Evolutionary conservation across 2,113 vertebrate species (phyloP).

Genomic region (Micromys minutus): DNA sequence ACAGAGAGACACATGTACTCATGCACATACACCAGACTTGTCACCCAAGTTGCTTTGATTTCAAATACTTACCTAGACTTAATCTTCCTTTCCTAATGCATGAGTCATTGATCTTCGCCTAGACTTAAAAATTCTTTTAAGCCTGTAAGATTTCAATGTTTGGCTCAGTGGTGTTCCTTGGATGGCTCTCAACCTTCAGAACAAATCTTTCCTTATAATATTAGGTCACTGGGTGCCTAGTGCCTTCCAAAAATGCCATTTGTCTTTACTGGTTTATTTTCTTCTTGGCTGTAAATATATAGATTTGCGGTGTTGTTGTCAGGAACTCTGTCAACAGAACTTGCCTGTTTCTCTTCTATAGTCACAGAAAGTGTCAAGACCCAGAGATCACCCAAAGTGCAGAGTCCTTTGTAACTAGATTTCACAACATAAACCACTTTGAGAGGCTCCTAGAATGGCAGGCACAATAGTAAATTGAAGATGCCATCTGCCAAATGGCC

Average conservation of each 20-base stretch:
- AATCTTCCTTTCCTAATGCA: background rate
- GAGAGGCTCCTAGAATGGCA: slow-evolving; percentile 74
- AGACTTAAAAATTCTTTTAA: background rate
- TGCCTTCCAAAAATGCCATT: slow-evolving; percentile 83
- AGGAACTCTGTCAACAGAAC: slow-evolving; percentile 63
- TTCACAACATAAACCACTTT: slow-evolving; percentile 68
- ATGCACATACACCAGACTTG: background rate
- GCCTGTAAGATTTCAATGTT: slow-evolving; percentile 66
- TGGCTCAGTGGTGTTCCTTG: slow-evolving; percentile 81
- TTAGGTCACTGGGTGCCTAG: slow-evolving; percentile 81
- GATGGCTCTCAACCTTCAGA: slow-evolving; percentile 82
- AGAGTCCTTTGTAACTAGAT: slow-evolving; percentile 68
- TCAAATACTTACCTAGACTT: background rate
- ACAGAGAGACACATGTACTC: too few species aligned
- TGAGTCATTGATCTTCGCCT: slow-evolving; percentile 78
- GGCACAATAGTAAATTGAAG: slow-evolving; percentile 69
- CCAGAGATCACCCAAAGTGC: slow-evolving; percentile 53
- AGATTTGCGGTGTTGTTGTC: slow-evolving; percentile 77
- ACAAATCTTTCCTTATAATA: slow-evolving; percentile 86
- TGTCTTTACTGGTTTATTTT: slow-evolving; percentile 84
- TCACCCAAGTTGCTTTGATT: slow-evolving; percentile 1
- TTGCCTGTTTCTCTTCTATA: slow-evolving; percentile 62
- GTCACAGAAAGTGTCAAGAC: slow-evolving; percentile 63
- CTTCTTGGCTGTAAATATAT: slow-evolving; percentile 84
- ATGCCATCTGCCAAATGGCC: slow-evolving; percentile 79